Evolutionary conservation across 2,888 invertebrate genomes (phyloP).

Genomic region (Zygothrica quintamaculata): DNA sequence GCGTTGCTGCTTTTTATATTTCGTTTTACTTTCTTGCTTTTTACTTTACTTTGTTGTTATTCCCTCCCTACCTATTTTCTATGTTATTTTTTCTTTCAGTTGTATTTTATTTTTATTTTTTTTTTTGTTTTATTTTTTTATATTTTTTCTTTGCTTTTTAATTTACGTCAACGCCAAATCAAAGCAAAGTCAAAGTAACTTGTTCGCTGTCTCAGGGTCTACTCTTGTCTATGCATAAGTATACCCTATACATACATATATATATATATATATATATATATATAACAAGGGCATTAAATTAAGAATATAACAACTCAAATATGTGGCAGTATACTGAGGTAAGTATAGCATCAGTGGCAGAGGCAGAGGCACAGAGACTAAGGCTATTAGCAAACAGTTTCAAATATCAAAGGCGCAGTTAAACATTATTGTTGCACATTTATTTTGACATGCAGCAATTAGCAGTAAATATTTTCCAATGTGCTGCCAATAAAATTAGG

Average conservation of each 20-base stretch:
- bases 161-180: conserved; percentile 77
- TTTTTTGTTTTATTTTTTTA: conserved; percentile 11
- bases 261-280: conserved; percentile 16
- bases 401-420: conserved; percentile 79
- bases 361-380: not conserved
- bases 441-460: conserved; percentile 63
- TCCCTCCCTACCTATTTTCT: no score
- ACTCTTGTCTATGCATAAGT: conserved; percentile 33
- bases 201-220: conserved; percentile 50
- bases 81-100: conserved; percentile 5
- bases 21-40: conserved; percentile 14
- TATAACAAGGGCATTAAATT: conserved; percentile 48
- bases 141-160: no score
- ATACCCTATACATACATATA: conserved; percentile 29
- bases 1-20: conserved; percentile 16
- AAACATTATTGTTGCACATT: conserved; percentile 10
- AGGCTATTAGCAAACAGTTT: conserved; percentile 80
- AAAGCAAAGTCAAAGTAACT: conserved; percentile 73
- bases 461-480: conserved; percentile 34
- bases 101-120: conserved; percentile 23
- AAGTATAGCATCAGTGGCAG: no score
- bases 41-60: no score
- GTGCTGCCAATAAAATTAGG: conserved; percentile 9
- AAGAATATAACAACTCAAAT: conserved; percentile 66
- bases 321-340: not conserved